Base-by-base conservation (phyloP, 2,888 invertebrate species). In the Erebia ligea region DNA sequence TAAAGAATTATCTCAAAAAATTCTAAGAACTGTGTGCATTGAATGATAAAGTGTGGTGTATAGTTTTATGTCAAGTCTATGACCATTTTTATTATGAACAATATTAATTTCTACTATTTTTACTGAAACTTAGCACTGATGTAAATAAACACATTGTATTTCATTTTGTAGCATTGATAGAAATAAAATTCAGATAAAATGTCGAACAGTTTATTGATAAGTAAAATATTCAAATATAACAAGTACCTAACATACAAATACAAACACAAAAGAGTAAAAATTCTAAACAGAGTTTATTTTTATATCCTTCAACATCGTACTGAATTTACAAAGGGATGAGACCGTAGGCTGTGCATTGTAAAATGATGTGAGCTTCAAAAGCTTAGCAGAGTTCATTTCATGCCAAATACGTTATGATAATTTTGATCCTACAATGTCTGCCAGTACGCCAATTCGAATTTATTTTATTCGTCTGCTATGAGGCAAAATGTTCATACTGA, bases 321-420 rank as follows among this genome's bases (percentile, higher is more conserved):
- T 48, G 48, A 21, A 45, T 62, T 62, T 15, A 62, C 62, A 62
- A 62, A 62, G 62, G 61, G 48, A 48, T 40, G 64, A 54, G 40
- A 54, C 19, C 17, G 64, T 64, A 64, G 40, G 50, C 54, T 67
- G 48, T 42, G 40, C 56, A 48, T 61, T 19, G 40, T 42, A 65
- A 45, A 66, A 45, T 66, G 21, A 66, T 67, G 58, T 48, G 67
- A 58, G 21, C 67, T 57, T 48, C 58, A 45, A 45, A 45, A 66
- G 57, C 34, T 57, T 67, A 21, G 48, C 67, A 48, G 66, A 71
- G 70, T 84, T 80, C 77, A 80, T 78, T 80, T 78, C 79, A 82
- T 83, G 79, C 82, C 82, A 81, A 81, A 82, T 83, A 81, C 84
- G 81, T 86, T 90, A 90, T 89, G 89, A 84, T 89, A 89, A 90